A percentile compares a stretch with the other conserved stretches of the same genome.
These are phyloP conservation scores for Rhagophthalmus giganteus DNA, from an alignment of 2,888 invertebrate species.

Conservation along the genomic window DNA sequence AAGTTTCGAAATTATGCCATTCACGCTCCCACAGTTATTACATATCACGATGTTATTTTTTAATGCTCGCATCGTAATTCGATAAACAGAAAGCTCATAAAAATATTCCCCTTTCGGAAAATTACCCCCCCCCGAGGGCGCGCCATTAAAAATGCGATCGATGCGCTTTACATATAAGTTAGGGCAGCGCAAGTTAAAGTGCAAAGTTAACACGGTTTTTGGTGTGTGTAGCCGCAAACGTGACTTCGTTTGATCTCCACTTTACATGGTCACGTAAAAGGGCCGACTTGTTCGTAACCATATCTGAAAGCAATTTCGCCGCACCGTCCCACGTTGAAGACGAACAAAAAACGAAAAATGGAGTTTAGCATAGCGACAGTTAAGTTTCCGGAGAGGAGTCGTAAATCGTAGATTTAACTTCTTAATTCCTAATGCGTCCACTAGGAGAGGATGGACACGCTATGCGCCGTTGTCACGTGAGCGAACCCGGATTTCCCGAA, in stretches of 20 bases:
- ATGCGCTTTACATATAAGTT: neutral
- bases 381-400: neutral
- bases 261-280: constrained; percentile 7
- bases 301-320: constrained; percentile 1
- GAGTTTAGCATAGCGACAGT: neutral
- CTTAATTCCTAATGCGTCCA: constrained; percentile 32
- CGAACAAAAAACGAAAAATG: neutral
- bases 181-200: constrained; percentile 11
- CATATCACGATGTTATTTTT: constrained; percentile 13
- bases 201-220: constrained; percentile 23
- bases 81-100: too few relatives aligned
- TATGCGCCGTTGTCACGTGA: constrained; percentile 30
- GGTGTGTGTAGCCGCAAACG: constrained; percentile 13
- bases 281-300: neutral
- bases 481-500: constrained; percentile 29
- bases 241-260: constrained; percentile 16
- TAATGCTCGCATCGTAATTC: too few relatives aligned
- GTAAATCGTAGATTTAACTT: constrained; percentile 17
- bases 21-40: constrained; percentile 16
- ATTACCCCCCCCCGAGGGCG: too few relatives aligned
- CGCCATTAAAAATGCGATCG: neutral
- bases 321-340: too few relatives aligned
- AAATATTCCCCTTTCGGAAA: too few relatives aligned
- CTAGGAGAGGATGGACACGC: constrained; percentile 29
- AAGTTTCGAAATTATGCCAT: constrained; percentile 23